Base-by-base conservation (phyloP, 2,888 invertebrate species). In the Troides oblongomaculatus region DNA sequence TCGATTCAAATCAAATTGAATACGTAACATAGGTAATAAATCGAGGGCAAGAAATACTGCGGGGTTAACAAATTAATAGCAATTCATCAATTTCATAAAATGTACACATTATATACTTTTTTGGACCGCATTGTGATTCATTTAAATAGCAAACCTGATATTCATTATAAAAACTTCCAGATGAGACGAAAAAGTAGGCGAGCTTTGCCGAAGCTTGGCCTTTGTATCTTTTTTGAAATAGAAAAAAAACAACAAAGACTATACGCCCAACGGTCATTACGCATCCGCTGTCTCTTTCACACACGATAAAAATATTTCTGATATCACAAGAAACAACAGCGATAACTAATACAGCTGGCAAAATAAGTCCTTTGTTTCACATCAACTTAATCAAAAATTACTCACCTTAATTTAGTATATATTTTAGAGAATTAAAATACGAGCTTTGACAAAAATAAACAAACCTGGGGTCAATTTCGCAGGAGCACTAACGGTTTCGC, bases 381-480 rank as follows among this genome's bases (percentile, higher is more conserved):
- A 21, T 8, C 80, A 60, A 3, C 8, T 23, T 25, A 4, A 56
- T 17, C 7, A 57, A 21, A n/a, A 23, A 74, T 3, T 73, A 76
- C 72, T 71, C 60, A 53, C 64, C 21, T 36, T 21, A 10, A 36
- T 53, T 62, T 39, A 25, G 14, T 56, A 58, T 23, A 25, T 12
- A 46, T 23, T 25, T 25, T 43, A 43, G 39, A 12, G 1, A 23
- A 62, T 39, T 43, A 60, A 23, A 59, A 12, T 21, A 43, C 23
- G 25, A 59, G 36, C 10, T 25, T 43, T 43, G n/a, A 70, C 74
- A 75, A 79, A 81, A 84, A 88, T 88, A 88, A 89, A 93, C 94
- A 94, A 94, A 97, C 97, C 97, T 94, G 97, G 96, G 83, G 97
- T 97, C 89, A 98, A 93, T 94, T 97, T 98, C 74, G 86, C 89